Evolutionary conservation across 2,888 invertebrate species (phyloP), one percentile per base, ranked within the genome.

Genomic region (Xanthorhoe designata): DNA sequence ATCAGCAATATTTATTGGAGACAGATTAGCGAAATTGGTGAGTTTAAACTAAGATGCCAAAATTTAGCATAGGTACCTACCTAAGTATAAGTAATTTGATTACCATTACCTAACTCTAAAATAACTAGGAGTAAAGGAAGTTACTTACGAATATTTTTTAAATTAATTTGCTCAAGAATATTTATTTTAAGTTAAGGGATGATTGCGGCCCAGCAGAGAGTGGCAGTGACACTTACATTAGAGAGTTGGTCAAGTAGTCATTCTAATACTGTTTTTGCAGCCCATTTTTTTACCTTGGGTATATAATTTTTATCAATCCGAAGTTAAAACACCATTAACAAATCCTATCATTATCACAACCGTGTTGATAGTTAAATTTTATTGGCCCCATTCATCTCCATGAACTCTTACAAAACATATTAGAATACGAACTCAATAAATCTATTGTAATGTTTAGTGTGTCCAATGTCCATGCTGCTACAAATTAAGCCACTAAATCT

Each of bases 1-100:
- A 70, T 94, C n/a, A 93, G 94, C 70, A 94, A 94, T 66, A 83
- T 94, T 32, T 92, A 94, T 72, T 94, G 94, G 94, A 81, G 90
- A 15, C 87, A 91, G 70, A 89, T 94, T 69, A 86, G 87, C 3
- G 60, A 75, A 32, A 94, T 94, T 15, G 94, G 94, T 94, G 5
- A 58, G 47, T 35, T 13, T 1, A 5, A 32, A 42, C 13, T 10
- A 13, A 42, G 10, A 13, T 42, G 3, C 13, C 24, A 3, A 3
- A 24, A 3, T 24, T n/a, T n/a, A n/a, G n/a, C n/a, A n/a, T n/a
- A n/a, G n/a, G n/a, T n/a, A n/a, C n/a, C n/a, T n/a, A n/a, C n/a
- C n/a, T 35, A 35, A 8, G 2, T 35, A 35, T 35, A 35, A 24
- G 5, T 24, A 24, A 3, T 24, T 24, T 24, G 24, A 24, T 24